Conservation (phyloP, 2,113 vertebrate genomes). For the Hemiscyllium ocellatum region DNA sequence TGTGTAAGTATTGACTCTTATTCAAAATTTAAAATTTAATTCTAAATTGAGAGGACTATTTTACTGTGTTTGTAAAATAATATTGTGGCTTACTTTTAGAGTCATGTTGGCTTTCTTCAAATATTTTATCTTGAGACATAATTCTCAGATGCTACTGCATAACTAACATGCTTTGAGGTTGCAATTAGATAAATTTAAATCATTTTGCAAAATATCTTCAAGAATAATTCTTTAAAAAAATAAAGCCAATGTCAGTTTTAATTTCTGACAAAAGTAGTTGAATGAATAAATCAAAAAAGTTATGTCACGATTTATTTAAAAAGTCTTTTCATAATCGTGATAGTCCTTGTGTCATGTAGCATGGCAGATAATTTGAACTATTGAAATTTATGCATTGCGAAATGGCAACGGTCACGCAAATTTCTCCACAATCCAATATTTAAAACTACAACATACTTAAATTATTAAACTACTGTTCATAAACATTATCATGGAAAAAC, state of each 20-base stretch:
- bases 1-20: not conserved
- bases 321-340: not conserved
- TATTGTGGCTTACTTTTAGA: not conserved
- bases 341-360: not conserved
- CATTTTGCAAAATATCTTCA: not conserved
- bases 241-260: not conserved
- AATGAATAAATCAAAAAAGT: not conserved
- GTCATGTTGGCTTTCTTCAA: not conserved
- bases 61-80: not conserved
- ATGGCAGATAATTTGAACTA: not conserved
- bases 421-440: not conserved
- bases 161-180: not conserved
- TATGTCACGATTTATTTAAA: not conserved
- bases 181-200: not conserved
- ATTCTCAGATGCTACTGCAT: not conserved
- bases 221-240: not conserved
- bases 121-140: not conserved
- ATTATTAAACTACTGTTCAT: not conserved
- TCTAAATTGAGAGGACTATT: not conserved
- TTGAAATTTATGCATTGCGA: not conserved
- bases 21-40: not conserved
- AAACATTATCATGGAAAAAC: not conserved
- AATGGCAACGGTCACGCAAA: not conserved
- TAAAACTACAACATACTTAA: not conserved
- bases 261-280: not conserved